Base-by-base conservation (phyloP, 2,113 vertebrate genomes). In the Labeo rohita region DNA sequence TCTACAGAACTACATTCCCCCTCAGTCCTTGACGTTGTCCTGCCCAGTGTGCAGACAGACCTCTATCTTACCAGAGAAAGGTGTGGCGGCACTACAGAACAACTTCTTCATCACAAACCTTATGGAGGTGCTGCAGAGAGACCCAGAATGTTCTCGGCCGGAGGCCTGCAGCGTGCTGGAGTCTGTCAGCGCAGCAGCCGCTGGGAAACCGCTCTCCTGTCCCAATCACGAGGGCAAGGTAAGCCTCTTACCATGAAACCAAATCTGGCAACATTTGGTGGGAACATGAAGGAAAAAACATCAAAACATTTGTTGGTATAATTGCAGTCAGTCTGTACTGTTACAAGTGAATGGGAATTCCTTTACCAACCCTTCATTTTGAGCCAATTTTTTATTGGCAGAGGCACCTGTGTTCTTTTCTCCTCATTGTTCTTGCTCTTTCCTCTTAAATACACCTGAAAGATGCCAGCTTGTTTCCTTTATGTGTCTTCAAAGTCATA, bases 71-170 rank as follows among this genome's bases (percentile, higher is more conserved):
- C 97, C 97, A 0, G 97, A 98, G 90, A 96, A 96, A 86, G 97
- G 97, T 0, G 97, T 98, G n/a, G 94, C 96, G 0, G 97, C 97
- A 0, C 92, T 98, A 3, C 97, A 98, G 93, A 98, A 98, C 93
- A 98, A 98, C 92, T 98, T 98, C 93, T 99, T 99, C 93, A 98
- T 99, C 95, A 98, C 96, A 88, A 98, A 97, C 94, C 96, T 98
- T 68, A 98, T 99, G 97, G 97, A 99, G 93, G 97, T 97, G 8
- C 96, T 98, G 82, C 96, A 98, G 89, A 94, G 96, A 61, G 95
- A 96, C 87, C 94, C 96, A 0, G 95, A 95, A 89, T 95, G 94
- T 72, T 93, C 94, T 0, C 92, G 94, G 36, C 94, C 94, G 0
- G 96, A 96, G 85, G 93, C 95, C 83, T 95, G 95, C 92, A 94